Conservation (phyloP, 1,140 invertebrate species). For the Tyrophagus putrescentiae region DNA sequence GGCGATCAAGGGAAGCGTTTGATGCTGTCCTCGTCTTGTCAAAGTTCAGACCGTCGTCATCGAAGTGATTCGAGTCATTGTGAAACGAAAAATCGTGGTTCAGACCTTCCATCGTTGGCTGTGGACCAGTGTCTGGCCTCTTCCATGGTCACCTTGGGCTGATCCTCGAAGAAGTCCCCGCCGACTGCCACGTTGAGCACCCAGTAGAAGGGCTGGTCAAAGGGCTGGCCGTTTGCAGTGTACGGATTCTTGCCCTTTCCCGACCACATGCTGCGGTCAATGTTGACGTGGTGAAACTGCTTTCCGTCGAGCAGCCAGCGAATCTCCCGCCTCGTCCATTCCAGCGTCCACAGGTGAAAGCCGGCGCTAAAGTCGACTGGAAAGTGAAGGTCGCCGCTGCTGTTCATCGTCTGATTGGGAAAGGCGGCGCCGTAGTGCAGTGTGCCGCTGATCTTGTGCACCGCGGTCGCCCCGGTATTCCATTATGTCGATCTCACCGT, state of each 20-base stretch:
- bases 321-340: slow-evolving; percentile 31
- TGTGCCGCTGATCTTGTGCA: slow-evolving; percentile 4
- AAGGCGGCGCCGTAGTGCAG: slow-evolving; percentile 4
- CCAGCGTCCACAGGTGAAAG: slow-evolving; percentile 31
- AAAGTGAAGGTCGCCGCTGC: slow-evolving; percentile 3
- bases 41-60: too few relatives aligned
- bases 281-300: background rate
- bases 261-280: background rate
- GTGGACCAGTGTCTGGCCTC: slow-evolving; percentile 6
- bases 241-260: slow-evolving; percentile 2
- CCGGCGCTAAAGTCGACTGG: slow-evolving; percentile 21
- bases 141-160: slow-evolving; percentile 3
- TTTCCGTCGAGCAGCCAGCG: slow-evolving; percentile 26
- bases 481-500: slow-evolving; percentile 19
- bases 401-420: background rate
- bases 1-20: too few relatives aligned
- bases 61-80: too few relatives aligned
- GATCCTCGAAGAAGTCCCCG: slow-evolving; percentile 28
- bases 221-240: slow-evolving; percentile 19
- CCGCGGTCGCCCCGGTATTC: slow-evolving; percentile 3
- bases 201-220: slow-evolving; percentile 26
- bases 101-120: slow-evolving; percentile 21
- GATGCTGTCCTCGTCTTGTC: too few relatives aligned
- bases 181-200: slow-evolving; percentile 30
- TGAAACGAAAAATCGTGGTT: too few relatives aligned